Conservation (phyloP, 2,797 vertebrate genomes). For the Siniperca obscura region DNA sequence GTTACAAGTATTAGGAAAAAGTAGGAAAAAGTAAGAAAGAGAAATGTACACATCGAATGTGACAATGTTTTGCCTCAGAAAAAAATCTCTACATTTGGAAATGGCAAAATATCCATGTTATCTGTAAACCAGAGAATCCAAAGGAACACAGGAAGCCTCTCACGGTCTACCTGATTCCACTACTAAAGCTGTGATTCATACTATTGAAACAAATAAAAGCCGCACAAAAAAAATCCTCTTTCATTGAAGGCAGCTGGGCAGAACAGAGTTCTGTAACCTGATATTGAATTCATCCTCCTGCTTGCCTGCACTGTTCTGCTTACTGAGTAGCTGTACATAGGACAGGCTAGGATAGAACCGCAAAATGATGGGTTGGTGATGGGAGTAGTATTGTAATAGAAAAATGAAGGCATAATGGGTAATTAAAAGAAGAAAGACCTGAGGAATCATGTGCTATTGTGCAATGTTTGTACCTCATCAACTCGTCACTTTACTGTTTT, state of each 20-base stretch:
- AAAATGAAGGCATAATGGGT: background rate
- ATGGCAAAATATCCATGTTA: constrained; percentile 4
- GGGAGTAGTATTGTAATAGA: background rate
- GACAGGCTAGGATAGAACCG: background rate
- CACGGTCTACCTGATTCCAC: constrained; percentile 28
- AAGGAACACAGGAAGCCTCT: constrained; percentile 19
- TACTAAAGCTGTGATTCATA: constrained; percentile 51
- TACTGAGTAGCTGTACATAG: constrained; percentile 18
- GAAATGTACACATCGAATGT: background rate
- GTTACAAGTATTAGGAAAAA: background rate
- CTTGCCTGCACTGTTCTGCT: constrained; percentile 23
- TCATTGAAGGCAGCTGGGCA: constrained; percentile 69
- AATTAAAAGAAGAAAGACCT: background rate
- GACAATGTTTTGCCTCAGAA: background rate
- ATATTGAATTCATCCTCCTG: constrained; percentile 60
- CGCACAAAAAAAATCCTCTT: constrained; percentile 43
- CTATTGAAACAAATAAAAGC: constrained; percentile 53
- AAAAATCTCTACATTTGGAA: background rate
- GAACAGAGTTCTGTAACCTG: constrained; percentile 61
- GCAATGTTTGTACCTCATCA: background rate
- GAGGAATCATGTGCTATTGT: background rate
- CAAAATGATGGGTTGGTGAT: background rate
- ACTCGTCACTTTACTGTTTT: background rate
- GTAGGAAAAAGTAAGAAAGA: background rate
- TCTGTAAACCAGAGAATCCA: constrained; percentile 13